Percentiles rank a stretch among this genome's conserved stretches.
phyloP scores from a whole-genome alignment of 2,113 vertebrate species.

The Heterotilapia buettikoferi region DNA sequence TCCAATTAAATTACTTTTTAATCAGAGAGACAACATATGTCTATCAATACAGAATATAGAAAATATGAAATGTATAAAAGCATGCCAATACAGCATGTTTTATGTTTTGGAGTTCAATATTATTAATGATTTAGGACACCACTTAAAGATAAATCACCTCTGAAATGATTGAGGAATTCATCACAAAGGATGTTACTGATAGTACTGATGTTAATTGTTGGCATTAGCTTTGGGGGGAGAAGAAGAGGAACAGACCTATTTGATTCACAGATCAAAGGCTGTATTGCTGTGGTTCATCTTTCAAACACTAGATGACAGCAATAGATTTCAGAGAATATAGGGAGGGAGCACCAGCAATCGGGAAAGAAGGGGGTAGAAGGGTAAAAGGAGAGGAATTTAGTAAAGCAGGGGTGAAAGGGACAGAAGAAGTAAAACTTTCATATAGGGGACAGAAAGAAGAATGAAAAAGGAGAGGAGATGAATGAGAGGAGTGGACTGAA shows the following conservation, averaged over 20 bases:
- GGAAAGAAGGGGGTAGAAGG: neutral
- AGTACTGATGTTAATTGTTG: neutral
- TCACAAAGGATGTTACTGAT: neutral
- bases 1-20: neutral
- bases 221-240: neutral
- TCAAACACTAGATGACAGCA: slow-evolving; percentile 60
- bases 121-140: neutral
- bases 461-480: neutral
- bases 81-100: neutral
- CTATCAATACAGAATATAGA: neutral
- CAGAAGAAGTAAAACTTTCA: neutral
- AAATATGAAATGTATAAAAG: neutral
- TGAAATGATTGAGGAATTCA: neutral
- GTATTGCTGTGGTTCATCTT: slow-evolving; percentile 24
- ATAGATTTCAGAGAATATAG: slow-evolving; percentile 34
- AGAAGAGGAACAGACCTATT: neutral
- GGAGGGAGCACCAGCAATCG: neutral
- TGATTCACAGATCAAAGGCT: neutral
- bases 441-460: neutral
- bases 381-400: neutral
- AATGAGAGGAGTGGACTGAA: neutral
- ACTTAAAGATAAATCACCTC: neutral
- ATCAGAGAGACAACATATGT: neutral
- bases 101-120: neutral
- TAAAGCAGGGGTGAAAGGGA: neutral